Conservation (phyloP, 1,140 invertebrate genomes). For the Berghia stephanieae region DNA sequence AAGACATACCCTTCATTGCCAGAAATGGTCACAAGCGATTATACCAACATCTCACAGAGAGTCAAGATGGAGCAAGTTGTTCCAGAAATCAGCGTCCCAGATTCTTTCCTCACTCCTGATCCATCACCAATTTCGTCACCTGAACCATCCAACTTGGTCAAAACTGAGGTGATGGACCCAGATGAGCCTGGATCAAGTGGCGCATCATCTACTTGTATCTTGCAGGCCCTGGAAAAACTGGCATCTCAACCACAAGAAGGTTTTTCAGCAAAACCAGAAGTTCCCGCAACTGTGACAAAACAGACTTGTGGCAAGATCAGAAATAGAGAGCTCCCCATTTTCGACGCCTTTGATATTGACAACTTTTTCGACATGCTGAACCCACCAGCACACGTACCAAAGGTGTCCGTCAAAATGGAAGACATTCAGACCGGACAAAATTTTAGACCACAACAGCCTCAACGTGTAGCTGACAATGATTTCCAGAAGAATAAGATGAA, state of each 20-base stretch:
- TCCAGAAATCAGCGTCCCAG: conserved; percentile 53
- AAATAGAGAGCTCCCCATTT: conserved; percentile 52
- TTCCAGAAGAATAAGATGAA: too few species aligned
- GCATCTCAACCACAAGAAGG: conserved; percentile 40
- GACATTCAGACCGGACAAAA: too few species aligned
- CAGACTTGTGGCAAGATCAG: not conserved
- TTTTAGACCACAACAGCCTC: too few species aligned
- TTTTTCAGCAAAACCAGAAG: not conserved
- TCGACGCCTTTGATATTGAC: conserved; percentile 56
- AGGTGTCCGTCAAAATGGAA: conserved; percentile 33
- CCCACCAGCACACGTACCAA: not conserved
- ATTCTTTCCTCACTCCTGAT: conserved; percentile 58
- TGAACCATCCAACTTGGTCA: conserved; percentile 40
- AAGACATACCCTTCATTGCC: not conserved
- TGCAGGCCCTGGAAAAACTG: conserved; percentile 36
- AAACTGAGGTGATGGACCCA: conserved; percentile 33
- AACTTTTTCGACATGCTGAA: conserved; percentile 56
- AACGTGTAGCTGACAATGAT: too few species aligned
- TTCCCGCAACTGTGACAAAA: not conserved
- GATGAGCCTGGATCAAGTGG: conserved; percentile 32
- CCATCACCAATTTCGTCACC: conserved; percentile 58
- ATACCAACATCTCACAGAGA: not conserved
- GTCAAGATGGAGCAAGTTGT: conserved; percentile 50
- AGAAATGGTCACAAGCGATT: not conserved
- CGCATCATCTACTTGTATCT: conserved; percentile 32